Conservation (phyloP, 2,888 invertebrate species). For the Cheilosia impressa region DNA sequence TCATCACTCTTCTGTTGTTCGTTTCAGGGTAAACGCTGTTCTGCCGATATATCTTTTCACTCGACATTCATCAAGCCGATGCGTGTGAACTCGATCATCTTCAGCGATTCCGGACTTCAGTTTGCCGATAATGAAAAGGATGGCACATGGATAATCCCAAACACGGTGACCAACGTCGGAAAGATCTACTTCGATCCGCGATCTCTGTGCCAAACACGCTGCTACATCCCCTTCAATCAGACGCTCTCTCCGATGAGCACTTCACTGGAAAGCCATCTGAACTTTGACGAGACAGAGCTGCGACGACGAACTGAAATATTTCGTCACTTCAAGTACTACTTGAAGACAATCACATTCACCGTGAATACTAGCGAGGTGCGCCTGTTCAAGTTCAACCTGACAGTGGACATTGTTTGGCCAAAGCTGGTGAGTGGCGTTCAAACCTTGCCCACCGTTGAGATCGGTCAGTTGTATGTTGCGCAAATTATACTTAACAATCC, state of each 20-base stretch:
- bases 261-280: conserved; percentile 77
- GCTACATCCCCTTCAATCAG: conserved; percentile 79
- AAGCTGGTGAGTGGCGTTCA: conserved; percentile 81
- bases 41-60: conserved; percentile 90
- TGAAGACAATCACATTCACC: conserved; percentile 81
- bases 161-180: conserved; percentile 85
- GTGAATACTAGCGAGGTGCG: conserved; percentile 82
- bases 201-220: conserved; percentile 86
- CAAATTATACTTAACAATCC: conserved; percentile 82
- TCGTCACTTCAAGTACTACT: conserved; percentile 81
- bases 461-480: conserved; percentile 80
- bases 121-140: conserved; percentile 84
- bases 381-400: conserved; percentile 81
- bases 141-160: conserved; percentile 84
- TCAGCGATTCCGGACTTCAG: conserved; percentile 87
- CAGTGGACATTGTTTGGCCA: conserved; percentile 83
- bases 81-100: conserved; percentile 86
- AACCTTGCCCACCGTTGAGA: conserved; percentile 80
- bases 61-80: conserved; percentile 92
- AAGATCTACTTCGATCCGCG: conserved; percentile 90
- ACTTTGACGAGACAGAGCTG: conserved; percentile 81
- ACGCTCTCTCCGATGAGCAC: conserved; percentile 60
- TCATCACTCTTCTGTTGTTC: neutral
- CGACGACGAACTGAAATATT: conserved; percentile 81
- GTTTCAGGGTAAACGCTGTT: conserved; percentile 89